A percentile compares a stretch with the other conserved stretches of the same genome.
Evolutionary conservation across 2,888 invertebrate genomes (phyloP).

Genomic region (Drosophila hamatofila): DNA sequence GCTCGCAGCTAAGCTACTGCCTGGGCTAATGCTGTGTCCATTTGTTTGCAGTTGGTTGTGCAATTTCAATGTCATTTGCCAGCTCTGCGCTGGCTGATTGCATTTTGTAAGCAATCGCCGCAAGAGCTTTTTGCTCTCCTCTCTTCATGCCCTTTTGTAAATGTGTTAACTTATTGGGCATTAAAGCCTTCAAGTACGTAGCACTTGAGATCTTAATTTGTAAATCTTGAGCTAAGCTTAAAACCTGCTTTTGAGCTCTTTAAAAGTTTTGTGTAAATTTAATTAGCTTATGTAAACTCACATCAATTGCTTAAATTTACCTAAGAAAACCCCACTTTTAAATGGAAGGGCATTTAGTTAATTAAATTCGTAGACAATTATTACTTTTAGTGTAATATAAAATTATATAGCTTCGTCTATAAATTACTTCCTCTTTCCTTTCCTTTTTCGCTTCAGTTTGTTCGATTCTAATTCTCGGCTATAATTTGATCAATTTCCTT

Average conservation of each 20-base stretch:
- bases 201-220: not conserved
- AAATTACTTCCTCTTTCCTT: slow-evolving; percentile 15
- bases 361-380: not conserved
- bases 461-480: slow-evolving; percentile 27
- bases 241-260: not conserved
- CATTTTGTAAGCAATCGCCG: slow-evolving; percentile 31
- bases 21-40: slow-evolving; percentile 51
- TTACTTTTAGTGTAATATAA: not conserved
- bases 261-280: not conserved
- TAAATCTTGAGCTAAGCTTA: slow-evolving; percentile 11
- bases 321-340: not conserved
- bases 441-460: not conserved
- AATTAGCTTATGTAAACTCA: slow-evolving; percentile 2
- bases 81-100: slow-evolving; percentile 54
- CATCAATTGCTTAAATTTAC: not conserved
- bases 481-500: slow-evolving; percentile 52
- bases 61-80: slow-evolving; percentile 73
- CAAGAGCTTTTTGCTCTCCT: slow-evolving; percentile 20
- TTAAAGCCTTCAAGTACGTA: slow-evolving; percentile 5
- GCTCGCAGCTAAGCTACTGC: slow-evolving; percentile 40
- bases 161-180: slow-evolving; percentile 6
- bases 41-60: slow-evolving; percentile 39
- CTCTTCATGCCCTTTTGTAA: slow-evolving; percentile 14
- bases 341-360: slow-evolving; percentile 1
- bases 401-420: not conserved